Base-by-base conservation (phyloP, 2,797 vertebrate species). In the Semaprochilodus insignis region DNA sequence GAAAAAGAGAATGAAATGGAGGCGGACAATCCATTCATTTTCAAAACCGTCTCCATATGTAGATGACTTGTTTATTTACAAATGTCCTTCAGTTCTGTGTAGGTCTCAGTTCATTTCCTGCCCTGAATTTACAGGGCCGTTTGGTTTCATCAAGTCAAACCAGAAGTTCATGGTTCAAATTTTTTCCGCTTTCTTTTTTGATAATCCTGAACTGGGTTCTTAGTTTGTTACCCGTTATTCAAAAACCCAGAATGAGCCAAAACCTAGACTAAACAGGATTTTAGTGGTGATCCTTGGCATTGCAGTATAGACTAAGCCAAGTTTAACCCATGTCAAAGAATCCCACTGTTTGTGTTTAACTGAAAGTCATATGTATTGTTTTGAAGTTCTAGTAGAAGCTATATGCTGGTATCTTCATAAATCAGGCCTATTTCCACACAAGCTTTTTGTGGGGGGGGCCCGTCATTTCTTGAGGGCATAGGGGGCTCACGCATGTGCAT, bases 21-120 rank as follows among this genome's bases (percentile, higher is more conserved):
- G 72, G 72, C 19, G 23, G n/a, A 77, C 63, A 66, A 31, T 66
- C 25, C 6, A 25, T 77, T 77, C n/a, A 52, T 77, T 77, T 77
- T 21, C 25, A 51, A 19, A 77, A 66, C 25, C 59, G 11, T 52
- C 59, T 31, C 60, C 44, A 34, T 66, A 54, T 66, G 75, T 51
- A 65, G 60, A 77, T 48, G 57, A 52, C 1, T 52, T 77, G 59
- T 77, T 74, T 74, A 36, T 74, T 66, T 66, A 16, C 44, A 48
- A 19, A 11, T 48, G 25, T 52, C 60, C 75, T 25, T 11, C 15
- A 14, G 13, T 51, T 65, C 74, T 51, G 59, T 52, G 60, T 66
- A 54, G 75, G 75, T 54, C 44, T 19, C 19, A 15, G 4, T 34
- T 15, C 80, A 57, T 52, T 52, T 81, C 65, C 81, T 62, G 65